Evolutionary conservation across 2,888 invertebrate species (phyloP).

Genomic region (Drosophila greeni): DNA sequence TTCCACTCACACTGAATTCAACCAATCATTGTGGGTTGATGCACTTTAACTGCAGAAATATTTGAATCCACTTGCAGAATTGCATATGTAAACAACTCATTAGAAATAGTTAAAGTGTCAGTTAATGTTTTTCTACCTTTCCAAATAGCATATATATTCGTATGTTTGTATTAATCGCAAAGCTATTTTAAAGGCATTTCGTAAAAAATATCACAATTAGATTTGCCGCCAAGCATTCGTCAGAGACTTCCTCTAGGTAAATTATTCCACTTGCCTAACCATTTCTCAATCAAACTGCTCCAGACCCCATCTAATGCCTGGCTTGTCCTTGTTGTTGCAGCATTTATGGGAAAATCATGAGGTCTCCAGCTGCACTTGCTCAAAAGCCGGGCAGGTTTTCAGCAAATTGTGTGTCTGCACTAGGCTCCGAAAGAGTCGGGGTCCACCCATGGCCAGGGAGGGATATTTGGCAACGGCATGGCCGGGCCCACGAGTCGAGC

Average conservation of each 20-base stretch:
- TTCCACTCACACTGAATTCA: too few species aligned
- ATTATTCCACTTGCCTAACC: background rate
- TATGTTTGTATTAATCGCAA: background rate
- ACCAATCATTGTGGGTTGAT: too few species aligned
- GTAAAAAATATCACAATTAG: background rate
- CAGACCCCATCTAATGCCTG: background rate
- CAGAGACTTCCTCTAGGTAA: background rate
- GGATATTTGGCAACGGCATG: slow-evolving; percentile 12
- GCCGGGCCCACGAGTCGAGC: slow-evolving; percentile 24
- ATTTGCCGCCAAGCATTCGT: background rate
- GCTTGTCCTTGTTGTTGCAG: slow-evolving; percentile 53
- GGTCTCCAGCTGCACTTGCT: slow-evolving; percentile 68
- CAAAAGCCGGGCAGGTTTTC: slow-evolving; percentile 20
- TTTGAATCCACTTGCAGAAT: too few species aligned
- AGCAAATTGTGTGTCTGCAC: slow-evolving; percentile 31
- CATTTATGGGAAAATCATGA: slow-evolving; percentile 77
- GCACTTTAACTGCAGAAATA: too few species aligned
- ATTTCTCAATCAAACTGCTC: slow-evolving; percentile 12
- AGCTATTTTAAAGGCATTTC: too few species aligned
- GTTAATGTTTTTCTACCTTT: too few species aligned
- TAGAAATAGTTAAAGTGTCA: too few species aligned
- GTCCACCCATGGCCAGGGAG: slow-evolving; percentile 13
- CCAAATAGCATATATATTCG: background rate
- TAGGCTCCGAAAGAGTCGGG: slow-evolving; percentile 10
- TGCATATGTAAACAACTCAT: too few species aligned